phyloP scores from a whole-genome alignment of 2,888 invertebrate species.

The Minunthozetes semirufus region DNA sequence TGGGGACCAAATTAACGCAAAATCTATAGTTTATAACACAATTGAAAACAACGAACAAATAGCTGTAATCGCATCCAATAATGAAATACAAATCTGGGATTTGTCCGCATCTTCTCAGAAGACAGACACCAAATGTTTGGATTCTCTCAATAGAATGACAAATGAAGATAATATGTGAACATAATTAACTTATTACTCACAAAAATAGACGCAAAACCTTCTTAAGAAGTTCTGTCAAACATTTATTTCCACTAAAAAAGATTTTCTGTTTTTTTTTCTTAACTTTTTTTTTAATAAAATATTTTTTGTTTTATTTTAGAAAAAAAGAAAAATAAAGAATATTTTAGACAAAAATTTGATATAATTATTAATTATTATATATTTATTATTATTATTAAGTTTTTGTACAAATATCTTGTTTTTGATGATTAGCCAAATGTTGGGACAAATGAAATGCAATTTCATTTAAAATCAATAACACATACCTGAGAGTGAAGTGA shows the following conservation, averaged over 20 bases:
- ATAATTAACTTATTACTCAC: no score
- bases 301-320: background rate
- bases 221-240: no score
- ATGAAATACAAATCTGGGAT: slow-evolving; percentile 8
- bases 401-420: slow-evolving; percentile 25
- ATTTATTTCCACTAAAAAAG: background rate
- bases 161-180: background rate
- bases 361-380: slow-evolving; percentile 4
- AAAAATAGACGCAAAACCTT: no score
- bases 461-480: slow-evolving; percentile 20
- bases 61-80: slow-evolving; percentile 12
- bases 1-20: background rate
- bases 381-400: slow-evolving; percentile 21
- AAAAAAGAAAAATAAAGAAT: background rate
- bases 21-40: background rate
- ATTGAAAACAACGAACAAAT: slow-evolving; percentile 18
- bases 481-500: slow-evolving; percentile 33
- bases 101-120: background rate
- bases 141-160: background rate
- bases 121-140: background rate
- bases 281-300: no score
- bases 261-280: no score
- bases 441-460: slow-evolving; percentile 23
- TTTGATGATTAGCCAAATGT: slow-evolving; percentile 20
- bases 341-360: background rate